Percentiles rank a stretch among this genome's conserved stretches.
Evolutionary conservation across 2,888 invertebrate genomes (phyloP).

Genomic region (Melipona bicolor): DNA sequence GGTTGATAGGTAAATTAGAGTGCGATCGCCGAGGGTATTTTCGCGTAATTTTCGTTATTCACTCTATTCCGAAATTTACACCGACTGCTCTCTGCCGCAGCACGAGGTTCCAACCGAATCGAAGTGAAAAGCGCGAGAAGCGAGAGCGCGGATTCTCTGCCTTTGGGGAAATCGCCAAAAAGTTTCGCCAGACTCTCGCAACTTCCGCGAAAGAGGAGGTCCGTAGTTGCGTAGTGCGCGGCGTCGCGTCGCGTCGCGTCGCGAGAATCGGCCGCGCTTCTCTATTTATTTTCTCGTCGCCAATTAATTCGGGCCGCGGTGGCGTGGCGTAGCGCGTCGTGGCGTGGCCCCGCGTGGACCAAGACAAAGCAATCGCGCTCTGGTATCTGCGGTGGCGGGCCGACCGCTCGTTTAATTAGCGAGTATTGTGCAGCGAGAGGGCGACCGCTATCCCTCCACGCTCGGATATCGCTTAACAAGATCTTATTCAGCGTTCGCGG

Average conservation of each 20-base stretch:
- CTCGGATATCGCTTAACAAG: conserved; percentile 83
- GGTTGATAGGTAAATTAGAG: background rate
- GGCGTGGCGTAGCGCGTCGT: conserved; percentile 72
- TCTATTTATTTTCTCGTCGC: conserved; percentile 73
- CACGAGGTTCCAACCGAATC: too few relatives aligned
- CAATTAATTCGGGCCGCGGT: conserved; percentile 79
- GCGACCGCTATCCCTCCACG: conserved; percentile 69
- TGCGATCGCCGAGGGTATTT: background rate
- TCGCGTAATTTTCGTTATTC: background rate
- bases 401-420: conserved; percentile 83
- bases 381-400: conserved; percentile 80
- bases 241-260: conserved; percentile 43
- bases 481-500: conserved; percentile 81
- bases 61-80: too few relatives aligned
- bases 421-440: conserved; percentile 80
- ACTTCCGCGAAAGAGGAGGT: background rate
- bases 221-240: background rate
- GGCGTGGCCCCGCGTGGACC: conserved; percentile 74
- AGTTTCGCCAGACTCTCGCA: background rate
- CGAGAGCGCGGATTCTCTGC: too few relatives aligned
- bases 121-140: too few relatives aligned
- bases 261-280: conserved; percentile 56
- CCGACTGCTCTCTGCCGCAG: too few relatives aligned
- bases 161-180: too few relatives aligned
- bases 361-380: conserved; percentile 83